Evolutionary conservation across 2,888 invertebrate species (phyloP), one percentile per base, ranked within the genome.

Genomic region (Neocrepidodera transversa): DNA sequence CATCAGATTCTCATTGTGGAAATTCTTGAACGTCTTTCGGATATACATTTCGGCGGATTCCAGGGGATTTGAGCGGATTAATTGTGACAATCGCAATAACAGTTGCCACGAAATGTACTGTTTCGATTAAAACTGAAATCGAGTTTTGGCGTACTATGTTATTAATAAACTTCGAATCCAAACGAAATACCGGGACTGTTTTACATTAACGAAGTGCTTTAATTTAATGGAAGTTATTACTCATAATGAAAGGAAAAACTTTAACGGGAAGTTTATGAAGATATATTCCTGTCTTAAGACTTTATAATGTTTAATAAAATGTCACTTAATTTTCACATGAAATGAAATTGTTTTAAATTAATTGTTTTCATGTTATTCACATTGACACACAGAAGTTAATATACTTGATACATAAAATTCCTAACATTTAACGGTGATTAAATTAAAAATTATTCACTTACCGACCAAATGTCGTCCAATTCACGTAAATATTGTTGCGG

Each of bases 11-110:
- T 18, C 55, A 48, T 58, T 53, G 50, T 56, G 58, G 45, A 55
- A 50, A 52, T 60, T 61, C 58, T 55, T 56, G 52, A 40, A 18
- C 45, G 35, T 28, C 55, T 52, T 58, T 48, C 18, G 16, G 18
- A 60, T 47, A 36, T 53, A 53, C 20, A 53, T 52, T 45, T 52
- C 52, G 20, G 26, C 36, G 48, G 30, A 57, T 58, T 58, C 42
- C 14, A 14, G 28, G 43, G 13, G 43, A 43, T 35, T 35, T 38
- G 16, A 17, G 7, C 14, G 35, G 45, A 58, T 54, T 61, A 57
- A 56, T 53, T 54, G 58, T 13, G 49, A 50, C 59, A 59, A 53
- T 49, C 48, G 49, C 13, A 53, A 63, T 60, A 60, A 60, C 56
- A 49, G 58, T 57, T 53, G 47, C 30, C 14, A 26, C 49, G 43